These are phyloP conservation scores for Erythrolamprus reginae DNA, from an alignment of 2,113 vertebrate genomes.

Conservation along the genomic window DNA sequence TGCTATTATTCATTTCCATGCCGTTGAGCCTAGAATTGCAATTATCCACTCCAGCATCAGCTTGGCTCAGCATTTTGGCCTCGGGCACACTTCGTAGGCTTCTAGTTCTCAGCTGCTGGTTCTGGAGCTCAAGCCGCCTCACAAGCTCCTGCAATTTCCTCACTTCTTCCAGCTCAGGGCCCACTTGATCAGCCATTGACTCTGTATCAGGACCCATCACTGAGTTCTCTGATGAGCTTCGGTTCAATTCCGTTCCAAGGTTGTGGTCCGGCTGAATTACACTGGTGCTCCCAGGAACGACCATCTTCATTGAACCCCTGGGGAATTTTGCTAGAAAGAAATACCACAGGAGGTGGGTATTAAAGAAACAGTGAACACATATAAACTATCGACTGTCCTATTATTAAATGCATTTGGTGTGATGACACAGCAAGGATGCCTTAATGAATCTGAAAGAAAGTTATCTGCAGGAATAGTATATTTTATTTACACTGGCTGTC, in stretches of 20 bases:
- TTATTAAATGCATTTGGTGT: not conserved
- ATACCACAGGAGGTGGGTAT: not conserved
- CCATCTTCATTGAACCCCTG: constrained; percentile 68
- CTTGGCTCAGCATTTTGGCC: constrained; percentile 45
- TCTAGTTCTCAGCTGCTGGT: constrained; percentile 76
- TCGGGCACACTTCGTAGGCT: constrained; percentile 58
- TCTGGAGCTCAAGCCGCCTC: constrained; percentile 82
- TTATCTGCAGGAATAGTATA: not conserved
- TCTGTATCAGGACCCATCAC: constrained; percentile 60
- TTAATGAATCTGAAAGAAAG: not conserved
- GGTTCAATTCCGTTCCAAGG: constrained; percentile 57
- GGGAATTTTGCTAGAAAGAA: not conserved
- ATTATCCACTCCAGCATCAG: constrained; percentile 44
- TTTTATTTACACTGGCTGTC: not conserved
- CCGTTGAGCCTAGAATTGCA: constrained; percentile 45
- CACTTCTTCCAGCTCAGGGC: constrained; percentile 80
- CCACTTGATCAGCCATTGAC: constrained; percentile 56
- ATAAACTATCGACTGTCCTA: not conserved
- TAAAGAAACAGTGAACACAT: not conserved
- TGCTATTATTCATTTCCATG: constrained; percentile 56
- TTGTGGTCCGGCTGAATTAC: constrained; percentile 68
- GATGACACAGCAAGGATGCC: not conserved
- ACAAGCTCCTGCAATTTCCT: constrained; percentile 85
- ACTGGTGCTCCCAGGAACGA: constrained; percentile 78
- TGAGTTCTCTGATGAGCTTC: constrained; percentile 40